These are phyloP conservation scores for Lasioglossum albipes DNA, from an alignment of 1,140 invertebrate genomes.

Conservation along the genomic window DNA sequence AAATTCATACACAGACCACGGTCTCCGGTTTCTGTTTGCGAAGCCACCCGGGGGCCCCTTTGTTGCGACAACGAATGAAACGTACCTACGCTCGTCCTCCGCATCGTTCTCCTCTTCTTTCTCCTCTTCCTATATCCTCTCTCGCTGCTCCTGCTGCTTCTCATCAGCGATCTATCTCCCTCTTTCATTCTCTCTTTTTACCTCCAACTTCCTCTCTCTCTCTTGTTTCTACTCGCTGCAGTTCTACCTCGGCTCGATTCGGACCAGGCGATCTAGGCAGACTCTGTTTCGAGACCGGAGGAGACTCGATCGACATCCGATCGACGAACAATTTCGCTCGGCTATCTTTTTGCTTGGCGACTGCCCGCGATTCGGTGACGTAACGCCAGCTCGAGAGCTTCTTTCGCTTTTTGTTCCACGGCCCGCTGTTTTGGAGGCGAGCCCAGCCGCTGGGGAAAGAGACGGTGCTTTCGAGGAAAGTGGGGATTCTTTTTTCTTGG, in stretches of 20 bases:
- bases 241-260: background rate
- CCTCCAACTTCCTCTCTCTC: background rate
- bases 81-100: constrained; percentile 61
- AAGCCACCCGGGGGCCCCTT: constrained; percentile 65
- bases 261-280: constrained; percentile 11
- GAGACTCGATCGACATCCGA: background rate
- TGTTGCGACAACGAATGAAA: constrained; percentile 65
- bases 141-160: constrained; percentile 23
- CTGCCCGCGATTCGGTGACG: background rate
- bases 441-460: background rate
- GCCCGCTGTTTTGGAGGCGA: background rate
- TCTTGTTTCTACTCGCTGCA: background rate
- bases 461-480: too few relatives aligned
- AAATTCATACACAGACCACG: constrained; percentile 68
- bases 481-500: too few relatives aligned
- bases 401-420: background rate
- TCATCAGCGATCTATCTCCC: constrained; percentile 39
- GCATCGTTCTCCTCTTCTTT: constrained; percentile 27
- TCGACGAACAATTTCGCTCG: background rate
- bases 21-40: constrained; percentile 67
- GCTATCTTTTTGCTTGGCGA: too few relatives aligned
- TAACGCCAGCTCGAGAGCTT: background rate
- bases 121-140: constrained; percentile 38
- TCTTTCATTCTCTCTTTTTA: constrained; percentile 13
- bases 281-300: background rate